Conservation (phyloP, 1,140 invertebrate species). For the Leptopilina boulardi region DNA sequence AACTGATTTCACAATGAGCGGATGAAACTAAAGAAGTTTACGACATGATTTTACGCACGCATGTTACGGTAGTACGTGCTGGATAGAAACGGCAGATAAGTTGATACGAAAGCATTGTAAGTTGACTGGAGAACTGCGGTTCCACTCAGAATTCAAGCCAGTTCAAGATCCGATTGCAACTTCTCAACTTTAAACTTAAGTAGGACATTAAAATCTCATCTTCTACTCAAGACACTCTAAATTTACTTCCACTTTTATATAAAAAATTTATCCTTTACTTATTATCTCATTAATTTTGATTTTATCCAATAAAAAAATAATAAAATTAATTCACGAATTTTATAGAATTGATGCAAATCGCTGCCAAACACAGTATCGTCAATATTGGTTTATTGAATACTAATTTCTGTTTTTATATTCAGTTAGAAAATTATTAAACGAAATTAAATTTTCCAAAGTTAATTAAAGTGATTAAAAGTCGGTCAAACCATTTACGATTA, state of each 20-base stretch:
- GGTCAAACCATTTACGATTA: neutral
- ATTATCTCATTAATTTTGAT: neutral
- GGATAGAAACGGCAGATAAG: conserved; percentile 26
- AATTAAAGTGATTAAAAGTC: neutral
- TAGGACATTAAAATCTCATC: conserved; percentile 17
- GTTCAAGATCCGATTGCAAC: conserved; percentile 30
- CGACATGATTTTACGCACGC: conserved; percentile 25
- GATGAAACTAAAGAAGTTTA: conserved; percentile 26
- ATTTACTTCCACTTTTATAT: neutral
- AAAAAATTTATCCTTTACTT: neutral
- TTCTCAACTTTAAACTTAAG: conserved; percentile 23
- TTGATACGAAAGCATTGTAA: conserved; percentile 33
- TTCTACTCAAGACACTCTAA: neutral
- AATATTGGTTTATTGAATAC: too few relatives aligned
- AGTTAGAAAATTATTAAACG: neutral
- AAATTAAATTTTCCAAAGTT: neutral
- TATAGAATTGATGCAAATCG: too few relatives aligned
- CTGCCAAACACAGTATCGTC: too few relatives aligned
- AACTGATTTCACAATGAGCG: neutral
- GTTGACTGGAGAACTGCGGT: conserved; percentile 6
- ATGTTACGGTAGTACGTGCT: conserved; percentile 20
- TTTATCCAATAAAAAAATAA: too few relatives aligned
- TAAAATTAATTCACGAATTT: too few relatives aligned
- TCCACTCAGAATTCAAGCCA: conserved; percentile 26
- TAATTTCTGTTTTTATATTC: too few relatives aligned